These are phyloP conservation scores for Anas capensis DNA, from an alignment of 2,797 vertebrate species.

Conservation along the genomic window DNA sequence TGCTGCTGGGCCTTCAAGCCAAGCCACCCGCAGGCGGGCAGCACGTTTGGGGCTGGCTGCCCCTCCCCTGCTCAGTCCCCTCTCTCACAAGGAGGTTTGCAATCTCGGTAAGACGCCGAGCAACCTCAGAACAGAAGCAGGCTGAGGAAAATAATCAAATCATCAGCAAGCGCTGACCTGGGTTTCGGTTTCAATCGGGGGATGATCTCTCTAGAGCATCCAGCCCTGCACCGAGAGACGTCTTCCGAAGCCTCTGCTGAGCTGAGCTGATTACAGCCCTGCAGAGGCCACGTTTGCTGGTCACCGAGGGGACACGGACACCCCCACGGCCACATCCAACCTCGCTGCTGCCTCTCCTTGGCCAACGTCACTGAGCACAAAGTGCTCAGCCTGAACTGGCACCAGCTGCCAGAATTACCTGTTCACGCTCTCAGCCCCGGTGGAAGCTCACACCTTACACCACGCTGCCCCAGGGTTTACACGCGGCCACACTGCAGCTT, in stretches of 20 bases:
- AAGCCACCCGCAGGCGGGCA: neutral
- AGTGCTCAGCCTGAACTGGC: neutral
- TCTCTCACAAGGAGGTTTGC: neutral
- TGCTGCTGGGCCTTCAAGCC: neutral
- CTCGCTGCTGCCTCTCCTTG: neutral
- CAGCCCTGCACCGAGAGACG: neutral
- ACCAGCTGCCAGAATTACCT: conserved; percentile 14
- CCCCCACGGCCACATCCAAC: neutral
- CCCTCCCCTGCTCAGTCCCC: neutral
- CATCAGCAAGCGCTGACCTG: neutral
- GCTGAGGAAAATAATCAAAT: neutral
- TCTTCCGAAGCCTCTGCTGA: neutral
- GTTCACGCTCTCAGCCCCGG: neutral
- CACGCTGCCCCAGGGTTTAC: neutral
- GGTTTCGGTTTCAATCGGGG: neutral
- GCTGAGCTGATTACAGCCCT: neutral
- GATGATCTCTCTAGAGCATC: neutral
- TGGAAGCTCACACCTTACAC: neutral
- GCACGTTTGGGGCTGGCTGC: neutral
- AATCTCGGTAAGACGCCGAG: neutral
- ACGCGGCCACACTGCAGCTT: too few relatives aligned
- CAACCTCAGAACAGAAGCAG: neutral
- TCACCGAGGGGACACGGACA: neutral
- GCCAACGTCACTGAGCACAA: neutral
- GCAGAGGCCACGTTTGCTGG: neutral